Conservation (phyloP, 2,113 vertebrate genomes). For the Lepisosteus osseus region DNA sequence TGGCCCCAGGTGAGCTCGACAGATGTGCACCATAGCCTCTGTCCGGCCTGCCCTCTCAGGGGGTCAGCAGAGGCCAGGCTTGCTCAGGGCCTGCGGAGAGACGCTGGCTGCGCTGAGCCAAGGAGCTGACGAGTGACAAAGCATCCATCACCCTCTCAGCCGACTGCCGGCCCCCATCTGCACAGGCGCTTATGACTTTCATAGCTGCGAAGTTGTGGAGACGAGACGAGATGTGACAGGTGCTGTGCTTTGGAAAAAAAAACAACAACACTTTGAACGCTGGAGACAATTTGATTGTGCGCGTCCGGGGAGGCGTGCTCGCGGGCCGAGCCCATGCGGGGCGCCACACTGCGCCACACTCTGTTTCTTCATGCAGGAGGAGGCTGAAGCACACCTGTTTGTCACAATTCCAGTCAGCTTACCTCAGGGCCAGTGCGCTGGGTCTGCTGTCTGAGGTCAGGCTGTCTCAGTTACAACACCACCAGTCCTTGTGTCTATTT, state of each 20-base stretch:
- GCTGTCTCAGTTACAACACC: too few species aligned
- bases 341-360: not conserved
- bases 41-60: too few species aligned
- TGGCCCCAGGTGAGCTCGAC: too few species aligned
- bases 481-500: too few species aligned
- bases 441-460: too few species aligned
- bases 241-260: slow-evolving; percentile 9
- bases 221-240: slow-evolving; percentile 12
- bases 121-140: slow-evolving; percentile 60
- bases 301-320: not conserved
- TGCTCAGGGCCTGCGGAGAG: slow-evolving; percentile 22
- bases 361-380: not conserved
- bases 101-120: slow-evolving; percentile 20
- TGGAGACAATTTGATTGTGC: slow-evolving; percentile 9
- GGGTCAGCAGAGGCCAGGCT: too few species aligned
- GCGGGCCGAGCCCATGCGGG: not conserved
- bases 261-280: not conserved
- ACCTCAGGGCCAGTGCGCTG: too few species aligned
- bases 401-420: not conserved
- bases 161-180: slow-evolving; percentile 57
- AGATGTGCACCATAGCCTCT: too few species aligned
- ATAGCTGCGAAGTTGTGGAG: not conserved
- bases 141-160: slow-evolving; percentile 54
- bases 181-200: not conserved
- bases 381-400: not conserved